Conservation (phyloP, 2,797 vertebrate species). For the Scomberomorus guttatus region DNA sequence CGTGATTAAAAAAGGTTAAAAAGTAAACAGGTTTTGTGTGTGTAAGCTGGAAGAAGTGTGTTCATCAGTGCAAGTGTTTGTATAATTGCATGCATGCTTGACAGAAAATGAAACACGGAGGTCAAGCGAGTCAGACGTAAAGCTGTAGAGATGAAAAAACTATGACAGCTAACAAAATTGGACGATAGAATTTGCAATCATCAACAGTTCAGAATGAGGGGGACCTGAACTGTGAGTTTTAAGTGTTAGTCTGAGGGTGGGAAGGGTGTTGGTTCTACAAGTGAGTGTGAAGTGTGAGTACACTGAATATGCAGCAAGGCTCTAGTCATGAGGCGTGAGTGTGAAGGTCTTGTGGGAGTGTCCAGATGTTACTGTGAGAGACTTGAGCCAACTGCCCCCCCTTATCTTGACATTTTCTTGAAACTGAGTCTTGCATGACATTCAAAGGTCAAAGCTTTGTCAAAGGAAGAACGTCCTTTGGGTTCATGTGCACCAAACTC, state of each 20-base stretch:
- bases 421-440: constrained; percentile 9
- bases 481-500: neutral
- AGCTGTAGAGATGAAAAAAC: constrained; percentile 6
- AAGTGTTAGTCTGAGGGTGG: constrained; percentile 61
- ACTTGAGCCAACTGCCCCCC: neutral
- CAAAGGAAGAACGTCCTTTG: neutral
- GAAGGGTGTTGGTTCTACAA: constrained; percentile 57
- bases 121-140: constrained; percentile 34
- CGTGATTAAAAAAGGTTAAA: constrained; percentile 42
- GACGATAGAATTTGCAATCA: constrained; percentile 46
- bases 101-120: constrained; percentile 31
- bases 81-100: neutral
- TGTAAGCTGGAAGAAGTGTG: constrained; percentile 5
- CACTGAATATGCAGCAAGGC: constrained; percentile 22
- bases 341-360: constrained; percentile 76
- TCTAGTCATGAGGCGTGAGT: constrained; percentile 56
- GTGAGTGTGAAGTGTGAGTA: constrained; percentile 67
- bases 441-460: constrained; percentile 39
- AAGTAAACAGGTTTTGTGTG: constrained; percentile 27
- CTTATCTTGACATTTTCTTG: constrained; percentile 59
- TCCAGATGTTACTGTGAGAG: constrained; percentile 73
- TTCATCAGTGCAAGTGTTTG: neutral
- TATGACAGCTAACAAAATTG: constrained; percentile 23
- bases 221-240: constrained; percentile 42
- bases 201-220: constrained; percentile 34